phyloP scores from a whole-genome alignment of 2,888 invertebrate species.

The Cyclophora punctaria region DNA sequence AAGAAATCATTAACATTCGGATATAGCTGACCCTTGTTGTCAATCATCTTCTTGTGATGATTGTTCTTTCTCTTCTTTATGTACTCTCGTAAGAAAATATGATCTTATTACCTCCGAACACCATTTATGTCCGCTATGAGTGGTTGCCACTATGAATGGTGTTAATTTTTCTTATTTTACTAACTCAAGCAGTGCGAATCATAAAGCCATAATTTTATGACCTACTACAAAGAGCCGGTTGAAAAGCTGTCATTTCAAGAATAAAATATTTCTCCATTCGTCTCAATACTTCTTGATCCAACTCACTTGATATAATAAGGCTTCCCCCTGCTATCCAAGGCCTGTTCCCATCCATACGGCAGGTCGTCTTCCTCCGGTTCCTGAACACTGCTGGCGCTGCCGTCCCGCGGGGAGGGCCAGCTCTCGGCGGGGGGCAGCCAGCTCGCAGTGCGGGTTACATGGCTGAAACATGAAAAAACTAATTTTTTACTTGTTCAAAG shows the following conservation, averaged over 20 bases:
- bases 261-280: neutral
- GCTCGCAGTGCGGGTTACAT: slow-evolving; percentile 86
- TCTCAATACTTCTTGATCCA: no score
- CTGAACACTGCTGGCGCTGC: slow-evolving; percentile 38
- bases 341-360: slow-evolving; percentile 95
- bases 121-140: no score
- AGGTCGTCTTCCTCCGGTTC: slow-evolving; percentile 70
- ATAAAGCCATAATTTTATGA: neutral
- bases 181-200: neutral
- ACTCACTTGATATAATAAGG: slow-evolving; percentile 88
- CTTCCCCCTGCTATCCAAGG: slow-evolving; percentile 85
- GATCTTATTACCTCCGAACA: no score
- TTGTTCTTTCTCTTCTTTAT: no score
- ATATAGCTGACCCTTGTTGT: no score
- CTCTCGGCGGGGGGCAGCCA: slow-evolving; percentile 93
- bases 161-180: no score
- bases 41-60: no score
- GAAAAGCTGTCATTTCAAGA: neutral
- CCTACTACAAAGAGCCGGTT: neutral
- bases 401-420: slow-evolving; percentile 76
- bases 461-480: slow-evolving; percentile 71
- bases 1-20: no score
- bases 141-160: no score
- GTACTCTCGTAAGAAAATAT: no score
- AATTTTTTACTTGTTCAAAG: no score